Conservation (phyloP, 2,797 vertebrate species). For the Lates japonicus region DNA sequence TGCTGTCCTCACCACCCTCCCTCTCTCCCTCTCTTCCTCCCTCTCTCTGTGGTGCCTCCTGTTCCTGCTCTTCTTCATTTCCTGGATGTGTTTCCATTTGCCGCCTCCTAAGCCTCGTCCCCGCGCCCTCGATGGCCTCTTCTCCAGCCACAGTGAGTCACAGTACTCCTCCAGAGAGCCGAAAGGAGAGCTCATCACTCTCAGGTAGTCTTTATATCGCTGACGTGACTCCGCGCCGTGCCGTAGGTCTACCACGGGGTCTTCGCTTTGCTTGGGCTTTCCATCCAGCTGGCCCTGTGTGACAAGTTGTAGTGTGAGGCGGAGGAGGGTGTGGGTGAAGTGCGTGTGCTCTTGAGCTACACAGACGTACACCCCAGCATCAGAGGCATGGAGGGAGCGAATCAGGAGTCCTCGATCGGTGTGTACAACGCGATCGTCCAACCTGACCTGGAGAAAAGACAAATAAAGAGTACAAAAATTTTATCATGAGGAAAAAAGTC, state of each 20-base stretch:
- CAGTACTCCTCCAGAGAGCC: constrained; percentile 96
- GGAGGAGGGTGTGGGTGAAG: constrained; percentile 91
- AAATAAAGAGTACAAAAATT: constrained; percentile 3
- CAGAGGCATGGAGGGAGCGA: constrained; percentile 90
- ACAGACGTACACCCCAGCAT: constrained; percentile 92
- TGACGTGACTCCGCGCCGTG: constrained; percentile 88
- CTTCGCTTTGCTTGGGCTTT: constrained; percentile 85
- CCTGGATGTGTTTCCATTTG: constrained; percentile 98
- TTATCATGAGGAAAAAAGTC: constrained; percentile 3
- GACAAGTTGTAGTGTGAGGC: constrained; percentile 91
- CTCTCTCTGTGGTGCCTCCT: constrained; percentile 86
- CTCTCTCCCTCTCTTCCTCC: constrained; percentile 19
- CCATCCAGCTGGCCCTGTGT: constrained; percentile 90
- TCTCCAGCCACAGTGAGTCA: constrained; percentile 95
- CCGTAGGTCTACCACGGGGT: constrained; percentile 82
- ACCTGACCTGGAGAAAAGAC: constrained; percentile 85
- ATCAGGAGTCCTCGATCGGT: constrained; percentile 94
- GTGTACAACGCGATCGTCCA: constrained; percentile 92
- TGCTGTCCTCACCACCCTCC: constrained; percentile 46
- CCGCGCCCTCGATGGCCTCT: constrained; percentile 79
- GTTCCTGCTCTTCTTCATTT: constrained; percentile 95
- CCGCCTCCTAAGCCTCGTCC: constrained; percentile 86
- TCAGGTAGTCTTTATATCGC: constrained; percentile 96
- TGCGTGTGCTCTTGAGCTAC: constrained; percentile 92
- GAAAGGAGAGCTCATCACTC: constrained; percentile 90